phyloP scores from a whole-genome alignment of 1,140 invertebrate genomes.

The Atta cephalotes region DNA sequence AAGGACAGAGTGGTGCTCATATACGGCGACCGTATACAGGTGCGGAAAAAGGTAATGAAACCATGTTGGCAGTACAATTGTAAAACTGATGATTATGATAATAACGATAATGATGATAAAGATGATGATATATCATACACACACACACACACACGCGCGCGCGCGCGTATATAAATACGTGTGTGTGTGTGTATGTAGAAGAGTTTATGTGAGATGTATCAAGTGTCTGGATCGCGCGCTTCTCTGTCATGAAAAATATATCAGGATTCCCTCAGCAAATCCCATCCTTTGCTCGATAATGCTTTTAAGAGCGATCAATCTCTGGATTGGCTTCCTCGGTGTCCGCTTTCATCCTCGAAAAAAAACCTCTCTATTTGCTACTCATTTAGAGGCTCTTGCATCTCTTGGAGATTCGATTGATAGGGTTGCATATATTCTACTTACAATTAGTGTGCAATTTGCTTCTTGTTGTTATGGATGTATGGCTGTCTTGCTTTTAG shows the following conservation, averaged over 20 bases:
- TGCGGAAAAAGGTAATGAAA: conserved; percentile 87
- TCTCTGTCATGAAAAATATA: conserved; percentile 63
- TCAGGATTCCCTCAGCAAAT: conserved; percentile 58
- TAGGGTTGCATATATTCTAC: conserved; percentile 23
- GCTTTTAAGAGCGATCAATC: conserved; percentile 68
- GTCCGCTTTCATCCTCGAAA: conserved; percentile 63
- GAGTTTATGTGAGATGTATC: conserved; percentile 63
- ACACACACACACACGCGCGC: conserved; percentile 4
- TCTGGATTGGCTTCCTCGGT: conserved; percentile 71
- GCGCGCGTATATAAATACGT: no score
- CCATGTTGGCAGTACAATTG: conserved; percentile 65
- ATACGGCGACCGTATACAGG: conserved; percentile 88
- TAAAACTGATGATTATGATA: conserved; percentile 53
- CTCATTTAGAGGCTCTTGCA: conserved; percentile 48
- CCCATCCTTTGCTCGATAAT: conserved; percentile 61
- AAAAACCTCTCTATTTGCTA: conserved; percentile 7
- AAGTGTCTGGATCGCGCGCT: conserved; percentile 50
- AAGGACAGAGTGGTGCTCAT: conserved; percentile 88
- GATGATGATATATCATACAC: conserved; percentile 46
- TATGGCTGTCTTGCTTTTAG: conserved; percentile 42
- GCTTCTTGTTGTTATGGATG: conserved; percentile 49
- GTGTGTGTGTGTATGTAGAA: conserved; percentile 15
- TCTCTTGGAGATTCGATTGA: conserved; percentile 21
- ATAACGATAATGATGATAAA: conserved; percentile 29
- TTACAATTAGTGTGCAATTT: conserved; percentile 33